Percentiles rank a stretch among this genome's conserved stretches.
phyloP scores from a whole-genome alignment of 92 coral and sea anemone genomes.

The Zoanthus solanderi region DNA sequence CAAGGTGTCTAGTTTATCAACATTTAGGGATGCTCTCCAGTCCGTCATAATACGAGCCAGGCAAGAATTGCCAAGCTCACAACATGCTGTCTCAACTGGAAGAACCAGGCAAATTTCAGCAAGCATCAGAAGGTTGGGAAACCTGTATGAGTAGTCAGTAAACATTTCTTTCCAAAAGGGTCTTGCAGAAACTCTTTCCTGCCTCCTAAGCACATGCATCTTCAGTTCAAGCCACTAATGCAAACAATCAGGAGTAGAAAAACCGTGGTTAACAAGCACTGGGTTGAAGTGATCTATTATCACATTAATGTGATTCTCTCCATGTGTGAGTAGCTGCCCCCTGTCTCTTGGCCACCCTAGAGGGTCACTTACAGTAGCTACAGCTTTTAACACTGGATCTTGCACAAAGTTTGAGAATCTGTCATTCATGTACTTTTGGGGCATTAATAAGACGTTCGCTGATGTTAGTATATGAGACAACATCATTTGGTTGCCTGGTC shows the following conservation, averaged over 20 bases:
- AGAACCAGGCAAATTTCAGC: conserved; percentile 58
- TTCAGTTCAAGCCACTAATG: conserved; percentile 59
- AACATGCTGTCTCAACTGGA: conserved; percentile 56
- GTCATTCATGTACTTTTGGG: too few species aligned
- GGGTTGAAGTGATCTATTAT: conserved; percentile 55
- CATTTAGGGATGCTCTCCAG: conserved; percentile 54
- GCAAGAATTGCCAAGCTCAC: conserved; percentile 47
- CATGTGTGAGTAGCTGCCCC: conserved; percentile 58
- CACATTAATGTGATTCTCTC: conserved; percentile 53
- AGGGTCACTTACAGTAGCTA: conserved; percentile 56
- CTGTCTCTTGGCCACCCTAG: conserved; percentile 56
- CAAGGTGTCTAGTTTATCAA: conserved; percentile 48
- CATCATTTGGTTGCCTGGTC: not conserved
- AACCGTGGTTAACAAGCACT: conserved; percentile 57
- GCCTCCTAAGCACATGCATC: conserved; percentile 56
- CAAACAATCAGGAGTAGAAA: conserved; percentile 47
- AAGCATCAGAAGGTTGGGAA: conserved; percentile 58
- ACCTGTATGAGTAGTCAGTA: conserved; percentile 28
- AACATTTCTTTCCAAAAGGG: conserved; percentile 57
- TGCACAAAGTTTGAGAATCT: conserved; percentile 6
- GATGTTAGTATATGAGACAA: too few species aligned
- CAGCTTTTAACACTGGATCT: not conserved
- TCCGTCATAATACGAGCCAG: conserved; percentile 53
- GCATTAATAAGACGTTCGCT: too few species aligned
- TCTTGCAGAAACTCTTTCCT: conserved; percentile 53